Evolutionary conservation across 53 echinoderm and acorn worm species (phyloP).

Genomic region (Apostichopus leukothele): DNA sequence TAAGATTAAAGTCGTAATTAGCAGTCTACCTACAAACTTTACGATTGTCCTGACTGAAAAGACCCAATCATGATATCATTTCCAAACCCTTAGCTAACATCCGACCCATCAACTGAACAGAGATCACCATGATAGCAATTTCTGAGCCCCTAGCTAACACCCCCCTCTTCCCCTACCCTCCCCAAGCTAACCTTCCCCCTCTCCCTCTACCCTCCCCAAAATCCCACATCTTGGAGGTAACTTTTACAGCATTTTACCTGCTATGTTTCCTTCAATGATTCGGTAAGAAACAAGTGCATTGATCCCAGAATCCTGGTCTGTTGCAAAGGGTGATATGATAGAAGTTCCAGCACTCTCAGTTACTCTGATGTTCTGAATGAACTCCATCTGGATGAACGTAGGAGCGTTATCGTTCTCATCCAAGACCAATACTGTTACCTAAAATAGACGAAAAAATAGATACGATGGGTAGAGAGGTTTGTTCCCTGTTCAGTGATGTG

Average conservation of each 20-base stretch:
- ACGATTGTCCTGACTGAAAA: too few relatives aligned
- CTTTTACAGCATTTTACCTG: slow-evolving; percentile 42
- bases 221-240: too few relatives aligned
- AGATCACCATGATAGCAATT: too few relatives aligned
- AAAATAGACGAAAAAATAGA: not conserved
- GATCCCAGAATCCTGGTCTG: slow-evolving; percentile 59
- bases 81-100: too few relatives aligned
- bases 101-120: too few relatives aligned
- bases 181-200: too few relatives aligned
- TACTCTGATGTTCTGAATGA: slow-evolving; percentile 59
- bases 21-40: too few relatives aligned
- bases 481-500: not conserved
- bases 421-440: slow-evolving; percentile 63
- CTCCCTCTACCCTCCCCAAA: too few relatives aligned
- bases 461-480: not conserved
- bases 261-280: slow-evolving; percentile 72
- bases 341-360: slow-evolving; percentile 54
- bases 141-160: too few relatives aligned
- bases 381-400: slow-evolving; percentile 47
- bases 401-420: slow-evolving; percentile 77
- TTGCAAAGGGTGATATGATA: slow-evolving; percentile 53
- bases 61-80: too few relatives aligned
- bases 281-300: slow-evolving; percentile 60
- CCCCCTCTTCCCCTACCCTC: too few relatives aligned
- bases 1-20: too few relatives aligned